Evolutionary conservation across 2,797 vertebrate species (phyloP).

Genomic region (Champsocephalus gunnari): DNA sequence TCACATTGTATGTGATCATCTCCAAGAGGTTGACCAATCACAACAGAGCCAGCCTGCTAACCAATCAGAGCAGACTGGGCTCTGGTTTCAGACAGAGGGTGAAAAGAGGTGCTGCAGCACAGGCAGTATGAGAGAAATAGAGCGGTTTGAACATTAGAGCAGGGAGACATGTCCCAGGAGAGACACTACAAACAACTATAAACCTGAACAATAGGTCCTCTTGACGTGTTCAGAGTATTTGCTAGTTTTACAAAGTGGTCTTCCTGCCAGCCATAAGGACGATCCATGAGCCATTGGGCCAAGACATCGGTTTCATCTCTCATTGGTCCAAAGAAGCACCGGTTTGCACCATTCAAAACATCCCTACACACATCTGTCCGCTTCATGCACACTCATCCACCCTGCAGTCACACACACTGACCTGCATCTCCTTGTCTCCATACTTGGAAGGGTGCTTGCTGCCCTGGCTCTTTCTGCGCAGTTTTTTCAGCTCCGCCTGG

Average conservation of each 20-base stretch:
- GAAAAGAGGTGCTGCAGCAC: not conserved
- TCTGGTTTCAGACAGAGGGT: too few relatives aligned
- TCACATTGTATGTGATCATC: too few relatives aligned
- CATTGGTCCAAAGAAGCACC: not conserved
- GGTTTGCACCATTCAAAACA: not conserved
- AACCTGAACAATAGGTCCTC: not conserved
- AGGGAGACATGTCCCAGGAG: too few relatives aligned
- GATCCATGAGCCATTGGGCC: constrained; percentile 1
- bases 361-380: not conserved
- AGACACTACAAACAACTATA: too few relatives aligned
- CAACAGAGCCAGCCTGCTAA: too few relatives aligned
- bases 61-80: too few relatives aligned
- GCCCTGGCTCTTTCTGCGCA: constrained; percentile 96
- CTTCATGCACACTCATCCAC: constrained; percentile 4
- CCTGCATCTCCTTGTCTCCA: constrained; percentile 97
- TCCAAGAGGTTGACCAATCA: too few relatives aligned
- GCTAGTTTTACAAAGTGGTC: not conserved
- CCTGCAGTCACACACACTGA: constrained; percentile 59
- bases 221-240: not conserved
- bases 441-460: constrained; percentile 97
- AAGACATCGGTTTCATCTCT: not conserved
- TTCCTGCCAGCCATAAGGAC: constrained; percentile 13
- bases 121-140: not conserved
- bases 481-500: constrained; percentile 95
- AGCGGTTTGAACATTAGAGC: not conserved